phyloP scores from a whole-genome alignment of 1,140 invertebrate genomes.

The Melitaea cinxia region DNA sequence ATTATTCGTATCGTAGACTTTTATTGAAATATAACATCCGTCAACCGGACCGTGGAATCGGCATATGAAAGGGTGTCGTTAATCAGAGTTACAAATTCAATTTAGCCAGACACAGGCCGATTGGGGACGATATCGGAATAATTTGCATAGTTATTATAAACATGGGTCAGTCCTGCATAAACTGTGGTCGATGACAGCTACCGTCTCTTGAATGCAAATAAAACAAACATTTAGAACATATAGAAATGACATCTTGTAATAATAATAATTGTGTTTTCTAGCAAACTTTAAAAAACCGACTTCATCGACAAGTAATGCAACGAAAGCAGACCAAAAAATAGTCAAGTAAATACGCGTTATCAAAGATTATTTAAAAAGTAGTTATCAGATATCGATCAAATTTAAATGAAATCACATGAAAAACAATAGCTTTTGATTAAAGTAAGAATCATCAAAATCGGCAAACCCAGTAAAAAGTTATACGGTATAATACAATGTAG shows the following conservation, averaged over 20 bases:
- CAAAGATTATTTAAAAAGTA: too few species aligned
- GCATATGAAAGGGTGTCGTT: slow-evolving; percentile 66
- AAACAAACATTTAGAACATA: slow-evolving; percentile 32
- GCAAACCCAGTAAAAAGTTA: too few species aligned
- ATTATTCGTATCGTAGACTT: neutral
- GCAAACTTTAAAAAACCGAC: too few species aligned
- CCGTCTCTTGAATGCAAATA: slow-evolving; percentile 60
- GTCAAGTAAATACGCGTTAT: too few species aligned
- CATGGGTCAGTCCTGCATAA: slow-evolving; percentile 74
- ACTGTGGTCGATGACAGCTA: slow-evolving; percentile 64
- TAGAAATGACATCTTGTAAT: slow-evolving; percentile 4
- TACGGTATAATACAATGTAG: too few species aligned
- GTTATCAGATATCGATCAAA: too few species aligned
- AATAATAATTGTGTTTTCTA: too few species aligned
- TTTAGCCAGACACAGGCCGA: slow-evolving; percentile 59
- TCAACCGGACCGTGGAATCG: slow-evolving; percentile 50
- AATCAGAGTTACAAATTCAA: slow-evolving; percentile 79
- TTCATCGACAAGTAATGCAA: too few species aligned
- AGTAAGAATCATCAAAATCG: too few species aligned
- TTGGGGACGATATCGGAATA: slow-evolving; percentile 70
- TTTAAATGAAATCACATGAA: too few species aligned
- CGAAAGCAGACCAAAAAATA: too few species aligned
- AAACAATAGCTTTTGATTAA: too few species aligned
- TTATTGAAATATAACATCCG: slow-evolving; percentile 22
- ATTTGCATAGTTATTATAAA: slow-evolving; percentile 80